These are phyloP conservation scores for Molorchus minor DNA, from an alignment of 2,888 invertebrate genomes.

Conservation along the genomic window DNA sequence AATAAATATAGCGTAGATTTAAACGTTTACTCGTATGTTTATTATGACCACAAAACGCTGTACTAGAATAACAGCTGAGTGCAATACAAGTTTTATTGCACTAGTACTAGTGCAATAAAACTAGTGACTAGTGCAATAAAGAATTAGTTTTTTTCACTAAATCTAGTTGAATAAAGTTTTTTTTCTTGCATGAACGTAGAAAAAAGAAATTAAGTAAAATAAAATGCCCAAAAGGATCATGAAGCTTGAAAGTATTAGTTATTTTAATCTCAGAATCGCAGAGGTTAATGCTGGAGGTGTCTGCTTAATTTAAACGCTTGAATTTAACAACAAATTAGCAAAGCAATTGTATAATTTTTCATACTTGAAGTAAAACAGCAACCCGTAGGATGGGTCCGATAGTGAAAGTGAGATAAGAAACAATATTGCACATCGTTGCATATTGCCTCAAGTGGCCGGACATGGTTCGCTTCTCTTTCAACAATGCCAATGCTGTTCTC, in stretches of 20 bases:
- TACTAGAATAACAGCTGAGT: not conserved
- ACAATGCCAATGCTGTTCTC: conserved; percentile 60
- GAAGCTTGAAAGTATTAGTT: not conserved
- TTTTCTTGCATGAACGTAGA: not conserved
- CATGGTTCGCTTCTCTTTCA: conserved; percentile 60
- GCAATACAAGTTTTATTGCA: not conserved
- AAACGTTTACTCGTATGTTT: too few relatives aligned
- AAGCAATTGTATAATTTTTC: conserved; percentile 2
- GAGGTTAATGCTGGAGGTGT: not conserved
- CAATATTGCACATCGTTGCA: conserved; percentile 56
- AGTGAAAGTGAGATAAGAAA: conserved; percentile 62
- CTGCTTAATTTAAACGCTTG: not conserved
- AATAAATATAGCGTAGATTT: not conserved
- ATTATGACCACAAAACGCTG: not conserved
- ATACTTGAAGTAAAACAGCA: conserved; percentile 20
- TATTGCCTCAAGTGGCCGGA: conserved; percentile 56
- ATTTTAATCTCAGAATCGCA: not conserved
- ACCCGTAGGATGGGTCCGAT: conserved; percentile 57
- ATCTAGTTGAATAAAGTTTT: not conserved
- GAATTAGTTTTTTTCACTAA: not conserved
- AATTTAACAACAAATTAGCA: not conserved
- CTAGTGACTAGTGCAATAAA: not conserved
- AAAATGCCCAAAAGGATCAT: not conserved
- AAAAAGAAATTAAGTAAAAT: not conserved
- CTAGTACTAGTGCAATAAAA: not conserved